phyloP scores from a whole-genome alignment of 1,140 invertebrate species.

The Antheraea pernyi region DNA sequence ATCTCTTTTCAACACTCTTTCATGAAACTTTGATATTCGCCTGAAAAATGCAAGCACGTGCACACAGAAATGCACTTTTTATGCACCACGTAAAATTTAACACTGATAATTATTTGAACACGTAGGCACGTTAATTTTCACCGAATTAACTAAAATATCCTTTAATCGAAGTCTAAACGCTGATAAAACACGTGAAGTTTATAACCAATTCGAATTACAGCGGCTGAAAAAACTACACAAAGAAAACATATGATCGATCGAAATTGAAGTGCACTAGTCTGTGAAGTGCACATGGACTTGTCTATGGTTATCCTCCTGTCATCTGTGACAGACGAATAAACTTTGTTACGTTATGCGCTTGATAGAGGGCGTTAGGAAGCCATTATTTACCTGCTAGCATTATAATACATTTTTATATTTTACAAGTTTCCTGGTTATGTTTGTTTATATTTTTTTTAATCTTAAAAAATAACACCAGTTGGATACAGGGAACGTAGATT shows the following conservation, averaged over 20 bases:
- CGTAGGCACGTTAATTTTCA: slow-evolving; percentile 1
- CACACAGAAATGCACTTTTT: slow-evolving; percentile 64
- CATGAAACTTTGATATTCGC: slow-evolving; percentile 55
- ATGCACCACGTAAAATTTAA: slow-evolving; percentile 42
- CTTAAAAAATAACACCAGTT: too few relatives aligned
- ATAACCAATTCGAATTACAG: slow-evolving; percentile 71
- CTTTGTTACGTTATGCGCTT: neutral
- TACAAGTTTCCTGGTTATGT: too few relatives aligned
- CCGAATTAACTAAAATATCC: slow-evolving; percentile 15
- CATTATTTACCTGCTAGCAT: too few relatives aligned
- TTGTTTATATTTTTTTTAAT: too few relatives aligned
- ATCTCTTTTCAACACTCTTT: slow-evolving; percentile 21
- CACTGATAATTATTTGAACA: slow-evolving; percentile 19
- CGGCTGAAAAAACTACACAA: slow-evolving; percentile 77
- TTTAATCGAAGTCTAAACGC: slow-evolving; percentile 11
- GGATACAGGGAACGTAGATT: too few relatives aligned
- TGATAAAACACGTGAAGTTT: slow-evolving; percentile 38
- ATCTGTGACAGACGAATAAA: slow-evolving; percentile 18
- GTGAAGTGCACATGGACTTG: slow-evolving; percentile 66
- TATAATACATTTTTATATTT: too few relatives aligned
- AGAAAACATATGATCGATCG: slow-evolving; percentile 80
- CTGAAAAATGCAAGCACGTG: slow-evolving; percentile 75
- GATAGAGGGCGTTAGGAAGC: neutral
- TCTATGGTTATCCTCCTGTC: slow-evolving; percentile 62
- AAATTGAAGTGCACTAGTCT: slow-evolving; percentile 51